Conservation (phyloP, 2,888 invertebrate genomes). For the Xestia ashworthii region DNA sequence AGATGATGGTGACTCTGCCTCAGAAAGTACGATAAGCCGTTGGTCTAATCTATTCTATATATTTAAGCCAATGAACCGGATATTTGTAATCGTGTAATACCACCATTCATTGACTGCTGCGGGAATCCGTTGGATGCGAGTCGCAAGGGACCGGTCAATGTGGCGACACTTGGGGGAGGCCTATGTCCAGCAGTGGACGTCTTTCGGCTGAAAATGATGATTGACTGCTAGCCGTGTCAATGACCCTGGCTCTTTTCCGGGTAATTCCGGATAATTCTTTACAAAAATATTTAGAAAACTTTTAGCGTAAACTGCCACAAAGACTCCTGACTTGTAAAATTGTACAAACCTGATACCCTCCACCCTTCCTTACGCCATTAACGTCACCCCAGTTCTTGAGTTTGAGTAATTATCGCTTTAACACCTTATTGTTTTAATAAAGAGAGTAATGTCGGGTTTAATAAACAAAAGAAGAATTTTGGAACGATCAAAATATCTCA, state of each 20-base stretch:
- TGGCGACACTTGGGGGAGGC: too few species aligned
- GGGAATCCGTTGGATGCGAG: too few species aligned
- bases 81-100: not conserved
- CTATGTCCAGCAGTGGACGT: too few species aligned
- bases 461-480: slow-evolving; percentile 44
- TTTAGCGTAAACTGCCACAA: slow-evolving; percentile 4
- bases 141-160: too few species aligned
- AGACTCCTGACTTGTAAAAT: slow-evolving; percentile 39
- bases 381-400: slow-evolving; percentile 46
- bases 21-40: too few species aligned
- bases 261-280: not conserved
- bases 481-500: slow-evolving; percentile 31
- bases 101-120: not conserved
- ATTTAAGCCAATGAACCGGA: not conserved
- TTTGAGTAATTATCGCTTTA: slow-evolving; percentile 60
- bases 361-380: slow-evolving; percentile 46
- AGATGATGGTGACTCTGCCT: too few species aligned
- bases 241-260: not conserved
- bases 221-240: not conserved
- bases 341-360: slow-evolving; percentile 10
- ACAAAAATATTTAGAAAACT: not conserved
- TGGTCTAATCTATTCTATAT: not conserved
- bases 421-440: slow-evolving; percentile 61
- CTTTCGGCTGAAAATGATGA: too few species aligned
- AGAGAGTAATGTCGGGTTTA: slow-evolving; percentile 43